Base-by-base conservation (phyloP, 2,888 invertebrate genomes). In the Actias luna region DNA sequence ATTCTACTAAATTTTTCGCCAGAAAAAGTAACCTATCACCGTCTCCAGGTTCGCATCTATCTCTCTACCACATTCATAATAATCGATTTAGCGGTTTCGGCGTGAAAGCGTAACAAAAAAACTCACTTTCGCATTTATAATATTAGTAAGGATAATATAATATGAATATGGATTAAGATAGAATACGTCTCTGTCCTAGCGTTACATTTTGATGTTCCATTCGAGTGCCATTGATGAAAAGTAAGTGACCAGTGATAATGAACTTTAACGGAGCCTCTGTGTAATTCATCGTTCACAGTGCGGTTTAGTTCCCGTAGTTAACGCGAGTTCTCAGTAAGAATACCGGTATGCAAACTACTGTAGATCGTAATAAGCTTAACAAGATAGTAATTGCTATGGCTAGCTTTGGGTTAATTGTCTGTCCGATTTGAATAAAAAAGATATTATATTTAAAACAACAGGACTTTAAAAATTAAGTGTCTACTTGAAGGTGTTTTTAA, bases 231-330 rank as follows among this genome's bases (percentile, higher is more conserved):
- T 62, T 72, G 69, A 71, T 75, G 81, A 82, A 84, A 83, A 79
- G 69, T 74, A 74, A 71, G 71, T 68, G 74, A 75, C 68, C 77
- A 74, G 76, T 76, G 67, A 72, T 67, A 71, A 69, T 75, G 68
- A 75, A 74, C 67, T 69, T 74, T 72, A 75, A 71, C 71, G 73
- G 70, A 64, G 68, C 71, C 74, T 78, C 80, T 76, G 80, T 80
- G 78, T 79, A 82, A 78, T 63, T 70, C 70, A 72, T 74, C 75
- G 70, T 71, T 76, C 72, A 73, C 71, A 69, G 67, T 73, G 80
- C 70, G 79, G 81, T 76, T 76, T 70, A 66, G 73, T 73, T 75
- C 70, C 72, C 72, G 70, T 67, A 64, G 69, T 63, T 63, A 71
- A 62, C 66, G 52, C 62, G 63, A n/a, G n/a, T 67, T 68, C 65